phyloP scores from a whole-genome alignment of 2,888 invertebrate species.

The Trypoxylon attenuatum region DNA sequence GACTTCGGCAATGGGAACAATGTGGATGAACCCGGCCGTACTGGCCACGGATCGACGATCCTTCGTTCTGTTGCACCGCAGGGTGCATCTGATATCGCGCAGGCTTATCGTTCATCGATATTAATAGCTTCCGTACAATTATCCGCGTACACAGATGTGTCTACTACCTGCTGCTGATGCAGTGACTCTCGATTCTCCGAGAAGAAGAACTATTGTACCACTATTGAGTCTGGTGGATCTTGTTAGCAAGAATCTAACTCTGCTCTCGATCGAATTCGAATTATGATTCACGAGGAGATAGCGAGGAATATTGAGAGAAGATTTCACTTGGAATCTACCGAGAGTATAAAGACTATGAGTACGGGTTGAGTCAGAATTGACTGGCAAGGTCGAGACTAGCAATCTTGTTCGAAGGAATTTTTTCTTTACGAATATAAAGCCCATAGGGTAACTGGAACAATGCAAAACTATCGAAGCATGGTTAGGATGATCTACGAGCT shows the following conservation, averaged over 20 bases:
- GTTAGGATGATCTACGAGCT: conserved; percentile 14
- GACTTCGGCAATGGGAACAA: conserved; percentile 31
- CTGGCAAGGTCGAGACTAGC: not conserved
- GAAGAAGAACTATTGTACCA: not conserved
- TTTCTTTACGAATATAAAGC: conserved; percentile 13
- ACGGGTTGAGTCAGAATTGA: not conserved
- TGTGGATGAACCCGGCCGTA: conserved; percentile 36
- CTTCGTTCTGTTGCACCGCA: conserved; percentile 29
- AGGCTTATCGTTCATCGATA: conserved; percentile 33
- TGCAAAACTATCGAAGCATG: conserved; percentile 30
- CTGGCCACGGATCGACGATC: conserved; percentile 31
- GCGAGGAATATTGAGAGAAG: not conserved
- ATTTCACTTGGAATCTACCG: not conserved
- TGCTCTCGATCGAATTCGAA: not conserved
- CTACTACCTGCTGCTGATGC: not conserved
- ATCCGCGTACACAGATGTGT: not conserved
- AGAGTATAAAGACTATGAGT: not conserved
- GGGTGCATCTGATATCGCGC: conserved; percentile 27
- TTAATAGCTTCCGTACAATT: conserved; percentile 13
- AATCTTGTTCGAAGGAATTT: conserved; percentile 4
- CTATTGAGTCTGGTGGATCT: not conserved
- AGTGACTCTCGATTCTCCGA: not conserved
- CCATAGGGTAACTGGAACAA: conserved; percentile 19
- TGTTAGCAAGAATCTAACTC: not conserved
- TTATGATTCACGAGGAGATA: not conserved